Evolutionary conservation across 1,140 invertebrate genomes (phyloP), one percentile per base, ranked within the genome.

Genomic region (Drosophila grimshawi): DNA sequence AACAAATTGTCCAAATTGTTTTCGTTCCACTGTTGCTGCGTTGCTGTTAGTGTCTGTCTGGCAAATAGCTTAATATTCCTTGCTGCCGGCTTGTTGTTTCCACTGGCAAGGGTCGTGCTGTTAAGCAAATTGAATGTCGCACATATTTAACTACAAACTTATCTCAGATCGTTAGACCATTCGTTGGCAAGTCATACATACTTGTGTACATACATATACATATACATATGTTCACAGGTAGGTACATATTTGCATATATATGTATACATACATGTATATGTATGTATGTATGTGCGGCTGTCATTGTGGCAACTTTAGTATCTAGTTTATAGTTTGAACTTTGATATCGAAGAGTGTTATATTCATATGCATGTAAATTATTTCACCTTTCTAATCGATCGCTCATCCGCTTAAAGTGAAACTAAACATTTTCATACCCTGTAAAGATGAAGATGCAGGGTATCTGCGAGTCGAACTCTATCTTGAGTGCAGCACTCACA

Each of bases 1-100:
- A 19, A 19, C 39, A n/a, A n/a, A n/a, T n/a, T n/a, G 2, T 43
- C 3, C 52, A 37, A n/a, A 35, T 39, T 0, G 8, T 4, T 4
- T 33, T n/a, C 11, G 3, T 8, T 2, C 51, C 71, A 74, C 65
- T 56, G 71, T n/a, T n/a, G n/a, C n/a, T 74, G 49, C 67, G 30
- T 32, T 27, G 32, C 55, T 52, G 19, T 35, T 35, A 8, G 19
- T 33, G 19, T 51, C 37, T 46, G 63, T 19, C 19, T 19, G 19
- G 19, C n/a, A 4, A 61, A 45, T 19, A 53, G 5, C 45, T 61
- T 39, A 19, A 19, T 19, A 19, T 19, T 48, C 29, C 29, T 49
- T 49, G 27, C 29, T 11, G n/a, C 10, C 35, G 41, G 1, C 39
- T 19, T 19, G 19, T 19, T 19, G 19, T 19, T 19, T 67, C 56